Percentiles rank a stretch among this genome's conserved stretches.
These are phyloP conservation scores for Crotalus horridus DNA, from an alignment of 2,113 vertebrate genomes.

Conservation along the genomic window DNA sequence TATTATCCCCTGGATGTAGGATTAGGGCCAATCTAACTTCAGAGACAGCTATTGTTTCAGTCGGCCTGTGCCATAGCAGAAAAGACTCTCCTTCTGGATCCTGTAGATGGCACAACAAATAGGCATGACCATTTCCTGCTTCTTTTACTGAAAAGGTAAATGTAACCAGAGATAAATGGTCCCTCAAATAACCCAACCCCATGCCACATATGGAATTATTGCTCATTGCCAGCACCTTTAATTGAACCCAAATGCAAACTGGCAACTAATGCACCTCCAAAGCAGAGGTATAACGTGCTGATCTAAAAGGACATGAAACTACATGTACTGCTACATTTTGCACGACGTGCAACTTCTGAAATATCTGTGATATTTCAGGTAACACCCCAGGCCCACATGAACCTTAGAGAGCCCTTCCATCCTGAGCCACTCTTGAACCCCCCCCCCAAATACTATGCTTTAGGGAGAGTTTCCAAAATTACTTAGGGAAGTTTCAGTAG, in stretches of 20 bases:
- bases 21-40: background rate
- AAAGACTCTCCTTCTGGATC: no score
- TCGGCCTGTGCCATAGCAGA: no score
- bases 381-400: background rate
- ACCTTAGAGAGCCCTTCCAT: background rate
- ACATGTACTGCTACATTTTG: background rate
- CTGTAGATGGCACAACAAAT: no score
- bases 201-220: background rate
- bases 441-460: background rate
- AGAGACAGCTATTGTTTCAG: no score
- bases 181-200: background rate
- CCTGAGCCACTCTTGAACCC: background rate
- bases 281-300: background rate
- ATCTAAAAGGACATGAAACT: background rate
- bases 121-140: background rate
- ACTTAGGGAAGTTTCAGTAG: background rate
- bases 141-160: background rate
- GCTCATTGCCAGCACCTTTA: background rate
- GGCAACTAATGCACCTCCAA: background rate
- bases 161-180: background rate
- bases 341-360: background rate
- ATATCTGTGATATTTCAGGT: background rate
- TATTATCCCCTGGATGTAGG: background rate
- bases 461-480: background rate
- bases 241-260: background rate